Evolutionary conservation across 2,888 invertebrate species (phyloP), one percentile per base, ranked within the genome.

Genomic region (Tachina lurida): DNA sequence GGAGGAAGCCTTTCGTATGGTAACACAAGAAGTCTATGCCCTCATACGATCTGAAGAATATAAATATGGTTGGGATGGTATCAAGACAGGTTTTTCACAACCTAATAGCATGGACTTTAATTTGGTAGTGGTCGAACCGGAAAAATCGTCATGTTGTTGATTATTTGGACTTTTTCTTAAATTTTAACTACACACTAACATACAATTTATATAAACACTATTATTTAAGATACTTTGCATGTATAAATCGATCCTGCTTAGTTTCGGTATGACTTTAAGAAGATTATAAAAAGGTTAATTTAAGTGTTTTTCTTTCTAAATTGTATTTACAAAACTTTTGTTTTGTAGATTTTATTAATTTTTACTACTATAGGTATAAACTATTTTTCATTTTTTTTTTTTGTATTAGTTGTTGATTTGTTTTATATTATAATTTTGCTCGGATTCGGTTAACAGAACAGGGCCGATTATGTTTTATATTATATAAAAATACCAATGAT

Each of bases 21-120:
- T 99, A 22, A 97, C 98, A 71, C 97, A 97, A 93, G 98, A 98
- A 93, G 96, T 97, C 5, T 97, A 97, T 93, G 96, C 97, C 90
- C 95, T 97, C 91, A 96, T 99, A 90, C 96, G 97, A 90, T 96
- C 96, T 15, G 98, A 98, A 17, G 97, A 98, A 93, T 98, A 98
- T 91, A 97, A 97, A 92, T 95, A 98, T 87, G 98, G 98, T 15
- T 98, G 98, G n/a, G n/a, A n/a, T n/a, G n/a, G n/a, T n/a, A n/a
- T n/a, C n/a, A n/a, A n/a, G n/a, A n/a, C n/a, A n/a, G 98, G 98
- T 43, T 97, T 97, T 93, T 95, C 96, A 88, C 93, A 97, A 88
- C 96, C 97, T 39, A 96, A 96, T 87, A 96, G 96, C 85, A 94
- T 96, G 92, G 97, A 97, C 93, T 96, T 96, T 91, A 97, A 97